Evolutionary conservation across 2,797 vertebrate genomes (phyloP).

Genomic region (Acanthurus lineatus): DNA sequence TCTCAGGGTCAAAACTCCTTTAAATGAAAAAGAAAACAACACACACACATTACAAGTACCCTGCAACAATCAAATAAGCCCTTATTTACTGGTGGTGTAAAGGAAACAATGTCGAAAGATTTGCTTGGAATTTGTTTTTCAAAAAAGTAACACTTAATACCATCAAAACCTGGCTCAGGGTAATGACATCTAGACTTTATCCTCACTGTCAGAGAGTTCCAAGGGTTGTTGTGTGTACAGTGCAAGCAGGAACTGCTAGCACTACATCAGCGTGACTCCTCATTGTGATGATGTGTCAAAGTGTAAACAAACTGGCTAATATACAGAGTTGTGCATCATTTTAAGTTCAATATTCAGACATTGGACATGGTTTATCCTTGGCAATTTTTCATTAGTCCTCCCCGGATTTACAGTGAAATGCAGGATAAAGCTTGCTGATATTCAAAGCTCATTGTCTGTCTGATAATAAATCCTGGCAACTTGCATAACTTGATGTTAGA

Average conservation of each 20-base stretch:
- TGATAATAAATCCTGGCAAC: neutral
- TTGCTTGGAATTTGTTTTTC: neutral
- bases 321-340: neutral
- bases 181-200: neutral
- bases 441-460: neutral
- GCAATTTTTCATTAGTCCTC: neutral
- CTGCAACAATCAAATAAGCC: neutral
- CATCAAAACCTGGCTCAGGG: neutral
- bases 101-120: neutral
- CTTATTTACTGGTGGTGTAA: neutral
- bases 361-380: neutral
- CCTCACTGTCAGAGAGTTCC: neutral
- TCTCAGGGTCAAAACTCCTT: neutral
- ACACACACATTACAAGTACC: neutral
- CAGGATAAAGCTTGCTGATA: neutral
- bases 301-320: neutral
- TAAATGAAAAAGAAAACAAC: too few species aligned
- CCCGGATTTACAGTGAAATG: neutral
- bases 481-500: neutral
- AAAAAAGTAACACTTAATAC: too few species aligned
- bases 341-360: neutral
- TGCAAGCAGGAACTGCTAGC: neutral
- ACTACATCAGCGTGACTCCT: neutral
- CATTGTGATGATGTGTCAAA: neutral
- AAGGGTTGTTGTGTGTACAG: neutral